phyloP scores from a whole-genome alignment of 1,140 invertebrate species.

The Drosophila tropicalis region DNA sequence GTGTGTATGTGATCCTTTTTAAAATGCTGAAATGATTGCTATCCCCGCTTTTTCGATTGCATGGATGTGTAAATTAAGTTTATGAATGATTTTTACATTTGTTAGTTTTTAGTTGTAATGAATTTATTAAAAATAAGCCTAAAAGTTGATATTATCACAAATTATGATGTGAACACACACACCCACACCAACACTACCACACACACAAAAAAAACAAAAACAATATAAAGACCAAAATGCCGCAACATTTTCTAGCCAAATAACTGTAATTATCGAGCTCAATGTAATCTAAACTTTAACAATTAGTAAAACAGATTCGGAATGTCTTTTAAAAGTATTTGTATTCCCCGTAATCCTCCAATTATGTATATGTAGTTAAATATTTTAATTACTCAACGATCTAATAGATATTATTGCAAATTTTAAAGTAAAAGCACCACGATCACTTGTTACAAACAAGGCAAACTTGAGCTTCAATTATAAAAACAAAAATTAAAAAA shows the following conservation, averaged over 20 bases:
- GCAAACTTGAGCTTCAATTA: conserved; percentile 70
- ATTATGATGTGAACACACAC: conserved; percentile 44
- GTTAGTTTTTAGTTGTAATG: conserved; percentile 72
- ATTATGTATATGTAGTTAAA: conserved; percentile 37
- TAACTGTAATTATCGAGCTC: conserved; percentile 55
- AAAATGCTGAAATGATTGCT: conserved; percentile 40
- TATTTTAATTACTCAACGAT: conserved; percentile 38
- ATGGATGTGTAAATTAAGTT: conserved; percentile 43
- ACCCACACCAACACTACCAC: neutral
- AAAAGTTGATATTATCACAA: conserved; percentile 72
- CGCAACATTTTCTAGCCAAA: conserved; percentile 55
- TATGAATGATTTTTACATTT: conserved; percentile 50
- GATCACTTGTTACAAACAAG: conserved; percentile 33
- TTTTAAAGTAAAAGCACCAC: conserved; percentile 28
- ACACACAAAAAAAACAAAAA: neutral
- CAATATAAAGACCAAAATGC: conserved; percentile 65
- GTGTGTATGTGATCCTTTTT: neutral
- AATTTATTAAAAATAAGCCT: conserved; percentile 75
- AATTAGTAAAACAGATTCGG: conserved; percentile 3
- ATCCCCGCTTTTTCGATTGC: conserved; percentile 24
- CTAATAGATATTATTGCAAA: conserved; percentile 39
- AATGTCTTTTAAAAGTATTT: conserved; percentile 30
- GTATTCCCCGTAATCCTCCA: conserved; percentile 29
- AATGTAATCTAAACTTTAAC: conserved; percentile 22
- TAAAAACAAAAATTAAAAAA: conserved; percentile 30